Evolutionary conservation across 2,888 invertebrate genomes (phyloP).

Genomic region (Litoditis marina): DNA sequence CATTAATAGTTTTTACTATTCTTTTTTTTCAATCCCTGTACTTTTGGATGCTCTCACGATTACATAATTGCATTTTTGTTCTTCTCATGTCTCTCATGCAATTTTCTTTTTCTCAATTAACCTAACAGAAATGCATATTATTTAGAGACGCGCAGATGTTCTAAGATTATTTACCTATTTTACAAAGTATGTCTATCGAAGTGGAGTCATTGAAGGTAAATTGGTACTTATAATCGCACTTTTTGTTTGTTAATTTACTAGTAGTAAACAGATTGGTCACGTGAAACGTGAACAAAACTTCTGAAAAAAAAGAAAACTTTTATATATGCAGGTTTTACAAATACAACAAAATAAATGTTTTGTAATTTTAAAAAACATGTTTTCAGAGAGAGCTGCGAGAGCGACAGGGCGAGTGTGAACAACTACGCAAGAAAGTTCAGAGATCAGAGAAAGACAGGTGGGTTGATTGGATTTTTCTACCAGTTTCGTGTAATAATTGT

Average conservation of each 20-base stretch:
- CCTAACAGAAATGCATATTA: too few relatives aligned
- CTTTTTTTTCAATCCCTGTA: too few relatives aligned
- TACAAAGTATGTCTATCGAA: not conserved
- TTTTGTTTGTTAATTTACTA: too few relatives aligned
- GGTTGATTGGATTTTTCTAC: slow-evolving; percentile 6
- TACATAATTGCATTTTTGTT: too few relatives aligned
- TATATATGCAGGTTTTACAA: not conserved
- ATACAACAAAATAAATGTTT: not conserved
- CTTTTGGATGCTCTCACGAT: too few relatives aligned
- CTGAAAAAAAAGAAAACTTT: too few relatives aligned
- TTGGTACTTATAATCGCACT: too few relatives aligned
- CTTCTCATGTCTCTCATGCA: too few relatives aligned
- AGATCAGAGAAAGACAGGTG: slow-evolving; percentile 40
- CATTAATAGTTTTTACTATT: too few relatives aligned
- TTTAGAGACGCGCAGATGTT: not conserved
- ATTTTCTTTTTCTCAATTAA: too few relatives aligned
- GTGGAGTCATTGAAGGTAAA: not conserved
- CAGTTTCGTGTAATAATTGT: not conserved
- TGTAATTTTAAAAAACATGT: not conserved
- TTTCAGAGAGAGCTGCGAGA: slow-evolving; percentile 52
- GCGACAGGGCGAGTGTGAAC: slow-evolving; percentile 42
- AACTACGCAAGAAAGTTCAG: slow-evolving; percentile 35
- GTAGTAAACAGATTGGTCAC: too few relatives aligned
- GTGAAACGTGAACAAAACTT: too few relatives aligned
- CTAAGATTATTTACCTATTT: not conserved